phyloP scores from a whole-genome alignment of 1,140 invertebrate genomes.

The Steinernema khuongi region DNA sequence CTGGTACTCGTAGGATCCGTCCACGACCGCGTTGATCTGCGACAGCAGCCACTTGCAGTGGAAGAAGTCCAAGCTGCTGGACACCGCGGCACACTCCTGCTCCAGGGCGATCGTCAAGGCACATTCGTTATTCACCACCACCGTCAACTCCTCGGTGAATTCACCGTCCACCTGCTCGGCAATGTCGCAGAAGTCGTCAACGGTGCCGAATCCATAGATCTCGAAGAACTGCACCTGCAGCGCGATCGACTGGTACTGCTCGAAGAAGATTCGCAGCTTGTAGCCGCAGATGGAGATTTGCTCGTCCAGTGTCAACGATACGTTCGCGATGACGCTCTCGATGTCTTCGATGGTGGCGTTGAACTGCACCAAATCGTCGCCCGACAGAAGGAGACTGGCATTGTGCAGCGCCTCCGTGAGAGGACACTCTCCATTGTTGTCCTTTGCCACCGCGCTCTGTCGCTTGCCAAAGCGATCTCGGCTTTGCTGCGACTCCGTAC shows the following conservation, averaged over 20 bases:
- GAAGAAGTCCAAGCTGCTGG: background rate
- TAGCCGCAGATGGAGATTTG: background rate
- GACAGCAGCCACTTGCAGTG: background rate
- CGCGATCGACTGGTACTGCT: background rate
- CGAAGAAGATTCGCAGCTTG: background rate
- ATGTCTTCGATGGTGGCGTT: background rate
- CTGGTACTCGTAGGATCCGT: background rate
- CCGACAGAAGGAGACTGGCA: background rate
- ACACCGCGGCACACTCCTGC: background rate
- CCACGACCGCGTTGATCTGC: background rate
- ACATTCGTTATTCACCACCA: background rate
- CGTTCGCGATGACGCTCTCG: background rate
- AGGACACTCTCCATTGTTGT: background rate
- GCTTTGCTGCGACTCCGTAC: background rate
- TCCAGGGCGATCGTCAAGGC: background rate
- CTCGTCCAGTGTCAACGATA: background rate
- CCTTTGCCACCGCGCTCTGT: background rate
- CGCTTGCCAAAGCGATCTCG: background rate
- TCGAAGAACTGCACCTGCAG: background rate
- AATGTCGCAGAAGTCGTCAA: background rate
- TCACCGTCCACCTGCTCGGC: conserved; percentile 2
- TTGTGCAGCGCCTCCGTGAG: background rate
- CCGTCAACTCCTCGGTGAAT: background rate
- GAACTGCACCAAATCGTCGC: conserved; percentile 2
- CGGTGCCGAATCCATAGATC: background rate